phyloP scores from a whole-genome alignment of 1,140 invertebrate genomes.

The Mylabris phalerata region DNA sequence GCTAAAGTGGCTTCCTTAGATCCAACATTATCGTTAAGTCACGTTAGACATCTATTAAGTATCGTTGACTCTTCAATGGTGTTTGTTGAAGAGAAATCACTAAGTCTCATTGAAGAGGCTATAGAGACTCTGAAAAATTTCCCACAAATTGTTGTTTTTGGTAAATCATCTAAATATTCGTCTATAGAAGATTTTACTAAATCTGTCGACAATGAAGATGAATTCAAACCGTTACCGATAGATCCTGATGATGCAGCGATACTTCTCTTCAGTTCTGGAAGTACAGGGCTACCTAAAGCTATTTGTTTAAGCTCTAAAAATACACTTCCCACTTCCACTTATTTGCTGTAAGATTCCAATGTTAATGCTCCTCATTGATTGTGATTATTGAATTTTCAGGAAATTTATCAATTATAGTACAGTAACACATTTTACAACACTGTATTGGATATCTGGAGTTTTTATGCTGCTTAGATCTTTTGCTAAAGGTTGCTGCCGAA shows the following conservation, averaged over 20 bases:
- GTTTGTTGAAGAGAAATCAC: constrained; percentile 25
- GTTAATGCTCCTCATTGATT: no score
- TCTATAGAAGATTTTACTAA: constrained; percentile 21
- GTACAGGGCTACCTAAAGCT: constrained; percentile 68
- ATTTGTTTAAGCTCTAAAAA: constrained; percentile 56
- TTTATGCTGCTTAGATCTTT: neutral
- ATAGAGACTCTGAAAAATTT: constrained; percentile 1
- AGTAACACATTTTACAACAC: neutral
- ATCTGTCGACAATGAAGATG: constrained; percentile 18
- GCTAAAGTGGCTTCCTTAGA: constrained; percentile 20
- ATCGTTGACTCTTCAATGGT: constrained; percentile 27
- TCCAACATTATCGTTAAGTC: constrained; percentile 19
- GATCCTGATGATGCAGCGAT: constrained; percentile 28
- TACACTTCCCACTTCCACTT: no score
- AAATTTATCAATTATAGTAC: no score
- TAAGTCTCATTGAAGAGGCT: constrained; percentile 17
- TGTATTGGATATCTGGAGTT: constrained; percentile 4
- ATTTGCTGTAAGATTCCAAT: no score
- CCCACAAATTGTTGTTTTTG: constrained; percentile 24
- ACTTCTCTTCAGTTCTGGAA: constrained; percentile 56
- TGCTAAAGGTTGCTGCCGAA: neutral
- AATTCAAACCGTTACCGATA: constrained; percentile 26
- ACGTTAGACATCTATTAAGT: constrained; percentile 21
- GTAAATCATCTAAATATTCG: constrained; percentile 6
- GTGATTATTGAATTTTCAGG: no score